Base-by-base conservation (phyloP, 2,888 invertebrate genomes). In the Agriopis aurantiaria region DNA sequence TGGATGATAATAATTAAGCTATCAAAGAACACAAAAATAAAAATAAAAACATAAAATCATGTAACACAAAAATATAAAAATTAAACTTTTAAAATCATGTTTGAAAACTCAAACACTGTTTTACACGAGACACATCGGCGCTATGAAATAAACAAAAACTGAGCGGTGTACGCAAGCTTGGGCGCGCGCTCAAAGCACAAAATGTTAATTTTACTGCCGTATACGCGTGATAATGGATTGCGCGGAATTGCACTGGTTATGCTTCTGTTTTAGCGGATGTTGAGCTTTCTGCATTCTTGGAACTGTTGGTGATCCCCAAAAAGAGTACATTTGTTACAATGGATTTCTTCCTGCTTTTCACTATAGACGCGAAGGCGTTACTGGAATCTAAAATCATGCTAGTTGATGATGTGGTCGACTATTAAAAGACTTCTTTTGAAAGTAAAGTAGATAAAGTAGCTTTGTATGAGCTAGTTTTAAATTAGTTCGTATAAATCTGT, bases 131-230 rank as follows among this genome's bases (percentile, higher is more conserved):
- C 53, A 69, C 80, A 75, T 78, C 81, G 70, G 70, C 70, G 89
- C 90, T 91, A 90, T 91, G 92, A 91, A 92, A 91, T 88, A 92
- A 93, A 93, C 92, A 92, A 92, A 92, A 92, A 91, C 86, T 88
- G 82, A 87, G 86, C 84, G 85, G 86, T 78, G 84, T 84, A 83
- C 85, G 80, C 85, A 86, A 88, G 85, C 87, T 87, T 82, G 82
- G 84, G 82, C 83, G 84, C 80, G 80, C 81, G 81, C 79, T 82
- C 74, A 74, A 75, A 76, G 78, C 75, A 80, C 84, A 79, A 83
- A 84, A 83, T 77, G 82, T 82, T 85, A 82, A 87, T 86, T 86
- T 86, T 84, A 85, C 85, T 82, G 79, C 77, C 78, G 82, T 85
- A 84, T 85, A 75, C 75, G 78, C 81, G 78, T 77, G 83, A 85